Base-by-base conservation (phyloP, 2,888 invertebrate species). In the Resseliella maxima region DNA sequence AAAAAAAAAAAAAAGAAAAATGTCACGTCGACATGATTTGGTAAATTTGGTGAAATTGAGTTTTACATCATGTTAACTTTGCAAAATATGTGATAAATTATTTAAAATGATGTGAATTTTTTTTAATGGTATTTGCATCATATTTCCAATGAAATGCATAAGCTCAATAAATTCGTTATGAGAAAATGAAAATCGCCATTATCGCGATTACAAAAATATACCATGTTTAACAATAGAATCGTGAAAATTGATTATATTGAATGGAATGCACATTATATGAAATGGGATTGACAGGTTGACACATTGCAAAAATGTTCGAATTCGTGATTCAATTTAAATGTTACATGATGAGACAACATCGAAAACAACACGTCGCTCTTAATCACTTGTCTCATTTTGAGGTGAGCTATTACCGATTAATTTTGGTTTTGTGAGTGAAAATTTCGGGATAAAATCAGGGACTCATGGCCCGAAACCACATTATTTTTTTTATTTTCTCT, bases 141-240 rank as follows among this genome's bases (percentile, higher is more conserved):
- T 41, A 41, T 41, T 8, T 41, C 12, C 41, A 12, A n/a, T n/a
- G n/a, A 50, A 50, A 50, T 50, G 46, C 18, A 50, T 50, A 2
- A 50, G 46, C 18, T 12, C 5, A 41, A 18, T 18, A 50, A 50
- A 50, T 50, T 50, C 46, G 18, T 41, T 41, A 41, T 6, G 21
- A 10, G 15, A 18, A 27, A 59, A 59, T 12, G 15, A 31, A 3
- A 72, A 10, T 1, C 72, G n/a, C n/a, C n/a, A n/a, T n/a, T n/a
- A n/a, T n/a, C 72, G 59, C 59, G 72, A 72, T 72, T 72, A 72
- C 72, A 72, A 72, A 72, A 31, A 31, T 72, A 27, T 27, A 5
- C 18, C 31, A 31, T 72, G 72, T 72, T 31, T 15, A 21, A 72
- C 72, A 72, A 72, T 72, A 72, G 72, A n/a, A 6, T 10, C 5